phyloP scores from a whole-genome alignment of 1,140 invertebrate species.

The Drosophila subobscura region DNA sequence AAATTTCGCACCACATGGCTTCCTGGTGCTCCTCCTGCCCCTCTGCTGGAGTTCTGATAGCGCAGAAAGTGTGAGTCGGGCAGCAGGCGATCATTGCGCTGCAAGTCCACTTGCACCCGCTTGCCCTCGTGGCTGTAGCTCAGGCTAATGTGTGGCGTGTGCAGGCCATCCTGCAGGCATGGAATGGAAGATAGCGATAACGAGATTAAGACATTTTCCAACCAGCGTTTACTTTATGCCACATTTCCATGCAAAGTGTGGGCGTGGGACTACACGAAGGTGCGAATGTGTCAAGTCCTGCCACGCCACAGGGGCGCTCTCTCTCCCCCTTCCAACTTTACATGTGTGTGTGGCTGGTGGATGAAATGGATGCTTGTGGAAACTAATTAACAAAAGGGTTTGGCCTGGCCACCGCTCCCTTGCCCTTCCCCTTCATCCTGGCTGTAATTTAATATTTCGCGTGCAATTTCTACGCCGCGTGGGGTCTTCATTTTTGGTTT shows the following conservation, averaged over 20 bases:
- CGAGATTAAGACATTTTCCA: constrained; percentile 44
- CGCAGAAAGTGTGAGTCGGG: constrained; percentile 89
- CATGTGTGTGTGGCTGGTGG: neutral
- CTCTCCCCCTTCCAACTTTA: neutral
- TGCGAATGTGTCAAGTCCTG: constrained; percentile 61
- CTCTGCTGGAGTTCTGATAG: constrained; percentile 86
- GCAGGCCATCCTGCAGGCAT: constrained; percentile 86
- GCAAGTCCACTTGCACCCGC: constrained; percentile 89
- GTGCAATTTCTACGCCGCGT: neutral
- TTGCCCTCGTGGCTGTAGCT: constrained; percentile 87
- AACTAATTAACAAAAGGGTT: constrained; percentile 71
- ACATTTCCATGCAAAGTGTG: constrained; percentile 63
- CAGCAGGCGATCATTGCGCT: constrained; percentile 90
- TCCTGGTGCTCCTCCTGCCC: neutral
- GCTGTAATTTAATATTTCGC: constrained; percentile 18
- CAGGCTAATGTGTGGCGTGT: constrained; percentile 88
- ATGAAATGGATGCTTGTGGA: constrained; percentile 24
- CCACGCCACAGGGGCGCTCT: constrained; percentile 2
- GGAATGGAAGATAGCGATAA: constrained; percentile 75
- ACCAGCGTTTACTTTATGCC: constrained; percentile 40
- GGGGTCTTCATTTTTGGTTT: constrained; percentile 3
- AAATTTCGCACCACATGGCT: constrained; percentile 85
- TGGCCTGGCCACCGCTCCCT: constrained; percentile 3
- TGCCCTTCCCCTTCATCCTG: neutral
- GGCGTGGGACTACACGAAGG: constrained; percentile 39